Evolutionary conservation across 2,888 invertebrate species (phyloP).

Genomic region (Cheilosia grossa): DNA sequence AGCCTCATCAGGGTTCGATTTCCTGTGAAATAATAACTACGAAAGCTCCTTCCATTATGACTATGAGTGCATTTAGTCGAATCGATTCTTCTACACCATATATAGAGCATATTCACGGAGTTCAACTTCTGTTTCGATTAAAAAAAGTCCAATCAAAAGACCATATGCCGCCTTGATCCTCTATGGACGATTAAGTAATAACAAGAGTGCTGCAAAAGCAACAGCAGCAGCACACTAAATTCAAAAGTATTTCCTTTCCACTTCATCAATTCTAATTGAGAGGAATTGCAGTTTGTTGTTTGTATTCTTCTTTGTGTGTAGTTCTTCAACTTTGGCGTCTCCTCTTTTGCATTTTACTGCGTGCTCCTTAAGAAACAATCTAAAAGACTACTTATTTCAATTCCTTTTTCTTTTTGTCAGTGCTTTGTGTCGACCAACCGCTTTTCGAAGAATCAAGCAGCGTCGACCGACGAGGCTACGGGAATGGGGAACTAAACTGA

Average conservation of each 20-base stretch:
- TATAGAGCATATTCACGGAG: background rate
- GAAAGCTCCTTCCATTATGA: background rate
- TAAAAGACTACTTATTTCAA: constrained; percentile 57
- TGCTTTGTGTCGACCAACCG: constrained; percentile 39
- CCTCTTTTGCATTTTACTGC: constrained; percentile 63
- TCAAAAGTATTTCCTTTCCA: constrained; percentile 75
- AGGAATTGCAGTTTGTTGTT: constrained; percentile 74
- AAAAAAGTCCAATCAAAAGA: constrained; percentile 70
- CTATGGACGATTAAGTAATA: constrained; percentile 71
- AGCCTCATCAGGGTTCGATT: constrained; percentile 18
- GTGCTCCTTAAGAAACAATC: constrained; percentile 66
- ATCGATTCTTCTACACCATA: constrained; percentile 3
- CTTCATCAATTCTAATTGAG: constrained; percentile 75
- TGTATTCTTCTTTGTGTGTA: constrained; percentile 42
- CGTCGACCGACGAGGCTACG: constrained; percentile 9
- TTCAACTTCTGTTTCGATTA: constrained; percentile 46
- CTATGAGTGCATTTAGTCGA: background rate
- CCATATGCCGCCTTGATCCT: constrained; percentile 45
- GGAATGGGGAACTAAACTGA: constrained; percentile 39
- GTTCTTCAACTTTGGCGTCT: constrained; percentile 47
- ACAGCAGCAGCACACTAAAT: constrained; percentile 53
- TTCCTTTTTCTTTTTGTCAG: constrained; percentile 31
- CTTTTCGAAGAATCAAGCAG: constrained; percentile 60
- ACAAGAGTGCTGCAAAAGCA: constrained; percentile 47
- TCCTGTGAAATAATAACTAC: constrained; percentile 3